These are phyloP conservation scores for Mastomys coucha DNA, from an alignment of 2,113 vertebrate genomes.

Conservation along the genomic window DNA sequence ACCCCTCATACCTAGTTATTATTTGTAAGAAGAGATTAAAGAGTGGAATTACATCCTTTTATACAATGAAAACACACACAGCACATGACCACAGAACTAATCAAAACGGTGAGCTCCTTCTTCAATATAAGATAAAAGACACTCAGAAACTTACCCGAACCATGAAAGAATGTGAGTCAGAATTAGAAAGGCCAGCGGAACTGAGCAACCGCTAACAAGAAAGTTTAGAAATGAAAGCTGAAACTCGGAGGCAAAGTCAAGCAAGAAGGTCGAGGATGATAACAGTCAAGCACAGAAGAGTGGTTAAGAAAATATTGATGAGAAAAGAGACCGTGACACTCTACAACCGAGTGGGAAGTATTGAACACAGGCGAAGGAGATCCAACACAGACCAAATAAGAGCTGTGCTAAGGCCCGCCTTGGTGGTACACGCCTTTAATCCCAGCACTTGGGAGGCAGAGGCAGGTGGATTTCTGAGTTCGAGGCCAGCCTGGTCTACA, in stretches of 20 bases:
- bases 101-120: neutral
- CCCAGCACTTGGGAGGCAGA: no score
- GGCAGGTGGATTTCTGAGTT: no score
- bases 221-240: neutral
- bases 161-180: neutral
- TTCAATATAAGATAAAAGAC: neutral
- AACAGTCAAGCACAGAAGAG: neutral
- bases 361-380: no score
- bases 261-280: neutral
- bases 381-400: neutral
- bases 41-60: slow-evolving; percentile 10
- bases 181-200: neutral
- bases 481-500: no score
- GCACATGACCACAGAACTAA: neutral
- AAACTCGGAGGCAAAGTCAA: neutral
- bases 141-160: neutral
- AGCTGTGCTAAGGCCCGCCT: neutral
- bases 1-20: slow-evolving; percentile 33
- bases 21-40: slow-evolving; percentile 48
- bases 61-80: neutral
- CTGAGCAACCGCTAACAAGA: neutral
- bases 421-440: no score
- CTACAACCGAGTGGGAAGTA: neutral
- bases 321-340: neutral
- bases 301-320: neutral